A percentile compares a stretch with the other conserved stretches of the same genome.
Evolutionary conservation across 2,797 vertebrate genomes (phyloP).

Genomic region (Dendrocincla tyrannina): DNA sequence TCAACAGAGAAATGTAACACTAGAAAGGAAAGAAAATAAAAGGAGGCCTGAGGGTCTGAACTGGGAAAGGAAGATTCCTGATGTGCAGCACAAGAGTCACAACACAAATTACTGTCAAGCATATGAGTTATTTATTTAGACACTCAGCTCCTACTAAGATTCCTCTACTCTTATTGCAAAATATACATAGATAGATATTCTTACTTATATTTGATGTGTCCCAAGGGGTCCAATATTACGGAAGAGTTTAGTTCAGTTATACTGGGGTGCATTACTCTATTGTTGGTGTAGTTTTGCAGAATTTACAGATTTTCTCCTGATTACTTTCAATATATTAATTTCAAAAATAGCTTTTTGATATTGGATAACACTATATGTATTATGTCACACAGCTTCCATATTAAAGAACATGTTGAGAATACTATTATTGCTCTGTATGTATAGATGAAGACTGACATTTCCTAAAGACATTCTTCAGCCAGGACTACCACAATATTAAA

Average conservation of each 20-base stretch:
- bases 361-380: not conserved
- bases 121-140: not conserved
- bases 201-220: not conserved
- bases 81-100: not conserved
- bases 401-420: not conserved
- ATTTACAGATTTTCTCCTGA: slow-evolving; percentile 9
- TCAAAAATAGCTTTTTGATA: slow-evolving; percentile 36
- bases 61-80: not conserved
- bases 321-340: slow-evolving; percentile 27
- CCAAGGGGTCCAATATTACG: not conserved
- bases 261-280: not conserved
- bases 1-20: not conserved
- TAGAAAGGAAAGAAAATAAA: not conserved
- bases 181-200: not conserved
- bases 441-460: slow-evolving; percentile 42
- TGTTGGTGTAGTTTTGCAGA: not conserved
- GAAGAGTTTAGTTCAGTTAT: not conserved
- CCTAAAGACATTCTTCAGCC: not conserved
- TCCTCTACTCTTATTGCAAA: not conserved
- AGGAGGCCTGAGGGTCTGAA: not conserved
- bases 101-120: not conserved
- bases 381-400: not conserved
- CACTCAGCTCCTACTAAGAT: not conserved
- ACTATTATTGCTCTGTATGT: not conserved
- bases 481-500: slow-evolving; percentile 16